A percentile compares a stretch with the other conserved stretches of the same genome.
Conservation (phyloP, 2,113 vertebrate genomes). For the Naja naja region DNA sequence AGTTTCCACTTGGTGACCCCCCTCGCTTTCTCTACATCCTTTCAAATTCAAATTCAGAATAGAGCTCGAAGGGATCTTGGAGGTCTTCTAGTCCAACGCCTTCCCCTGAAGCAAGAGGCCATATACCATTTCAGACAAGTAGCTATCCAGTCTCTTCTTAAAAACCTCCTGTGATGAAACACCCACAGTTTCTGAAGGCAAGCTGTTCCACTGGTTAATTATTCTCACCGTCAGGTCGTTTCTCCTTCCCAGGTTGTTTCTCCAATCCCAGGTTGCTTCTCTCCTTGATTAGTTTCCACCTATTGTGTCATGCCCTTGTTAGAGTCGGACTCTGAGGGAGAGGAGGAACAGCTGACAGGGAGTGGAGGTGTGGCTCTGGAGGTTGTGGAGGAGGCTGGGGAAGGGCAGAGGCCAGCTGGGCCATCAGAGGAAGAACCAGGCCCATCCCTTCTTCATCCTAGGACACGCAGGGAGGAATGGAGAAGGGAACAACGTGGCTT, state of each 20-base stretch:
- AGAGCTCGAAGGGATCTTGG: not conserved
- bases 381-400: too few relatives aligned
- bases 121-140: not conserved
- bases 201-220: not conserved
- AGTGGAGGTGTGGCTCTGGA: too few relatives aligned
- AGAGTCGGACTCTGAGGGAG: too few relatives aligned
- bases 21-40: not conserved
- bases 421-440: too few relatives aligned
- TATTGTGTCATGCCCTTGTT: too few relatives aligned
- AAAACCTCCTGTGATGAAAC: not conserved
- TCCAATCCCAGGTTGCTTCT: not conserved
- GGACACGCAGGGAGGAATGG: too few relatives aligned
- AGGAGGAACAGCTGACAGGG: too few relatives aligned
- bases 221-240: not conserved
- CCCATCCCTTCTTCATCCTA: too few relatives aligned
- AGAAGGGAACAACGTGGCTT: too few relatives aligned
- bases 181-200: not conserved
- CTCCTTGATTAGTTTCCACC: not conserved
- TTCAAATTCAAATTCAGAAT: not conserved
- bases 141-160: not conserved
- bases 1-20: not conserved
- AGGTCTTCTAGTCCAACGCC: not conserved
- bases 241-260: not conserved
- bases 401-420: too few relatives aligned
- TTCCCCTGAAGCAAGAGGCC: not conserved